These are phyloP conservation scores for Leucosticte australis DNA, from an alignment of 2,113 vertebrate species.

Conservation along the genomic window DNA sequence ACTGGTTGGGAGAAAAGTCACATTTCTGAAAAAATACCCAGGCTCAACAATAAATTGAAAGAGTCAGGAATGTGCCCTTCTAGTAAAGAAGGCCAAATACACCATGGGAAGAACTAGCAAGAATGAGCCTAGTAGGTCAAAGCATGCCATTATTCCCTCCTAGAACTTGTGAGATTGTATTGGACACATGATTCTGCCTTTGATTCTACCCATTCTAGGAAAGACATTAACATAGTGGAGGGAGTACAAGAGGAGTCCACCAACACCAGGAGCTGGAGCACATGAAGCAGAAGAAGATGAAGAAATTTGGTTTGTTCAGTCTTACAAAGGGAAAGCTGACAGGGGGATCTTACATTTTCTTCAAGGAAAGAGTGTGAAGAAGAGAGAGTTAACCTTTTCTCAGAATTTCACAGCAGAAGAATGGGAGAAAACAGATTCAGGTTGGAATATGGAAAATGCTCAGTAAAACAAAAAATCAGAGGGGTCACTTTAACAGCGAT, in stretches of 20 bases:
- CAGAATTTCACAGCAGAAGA: not conserved
- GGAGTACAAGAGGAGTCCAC: fast-evolving
- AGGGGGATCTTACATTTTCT: not conserved
- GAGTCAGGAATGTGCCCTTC: not conserved
- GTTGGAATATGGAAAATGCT: not conserved
- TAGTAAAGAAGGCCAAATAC: not conserved
- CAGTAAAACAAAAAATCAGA: not conserved
- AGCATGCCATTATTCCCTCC: not conserved
- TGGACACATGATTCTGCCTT: not conserved
- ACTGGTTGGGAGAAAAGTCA: not conserved
- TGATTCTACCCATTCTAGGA: not conserved
- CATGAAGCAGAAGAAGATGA: not conserved
- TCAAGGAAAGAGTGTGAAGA: not conserved
- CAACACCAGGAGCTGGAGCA: not conserved
- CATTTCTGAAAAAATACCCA: not conserved
- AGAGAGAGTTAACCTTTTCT: not conserved
- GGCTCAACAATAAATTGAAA: not conserved
- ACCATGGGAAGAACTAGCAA: not conserved
- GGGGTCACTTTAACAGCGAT: fast-evolving
- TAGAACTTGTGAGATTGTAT: not conserved
- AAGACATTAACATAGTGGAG: not conserved
- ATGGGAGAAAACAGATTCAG: not conserved
- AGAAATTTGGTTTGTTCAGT: not conserved
- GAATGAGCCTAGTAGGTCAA: not conserved
- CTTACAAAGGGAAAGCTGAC: not conserved